These are phyloP conservation scores for Thermophis baileyi DNA, from an alignment of 2,113 vertebrate species.

Conservation along the genomic window DNA sequence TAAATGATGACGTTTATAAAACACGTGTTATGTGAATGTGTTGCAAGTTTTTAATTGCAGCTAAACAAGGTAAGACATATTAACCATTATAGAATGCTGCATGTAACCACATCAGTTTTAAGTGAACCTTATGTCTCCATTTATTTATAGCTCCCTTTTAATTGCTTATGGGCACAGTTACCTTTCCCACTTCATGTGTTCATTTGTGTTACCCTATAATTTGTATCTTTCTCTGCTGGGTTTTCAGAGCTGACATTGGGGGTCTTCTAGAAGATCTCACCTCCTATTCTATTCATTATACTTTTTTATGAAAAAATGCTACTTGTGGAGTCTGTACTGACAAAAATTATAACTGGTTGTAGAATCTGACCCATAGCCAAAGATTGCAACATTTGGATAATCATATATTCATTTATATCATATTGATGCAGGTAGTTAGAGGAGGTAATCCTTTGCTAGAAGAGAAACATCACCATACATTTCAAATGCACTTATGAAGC, in stretches of 20 bases:
- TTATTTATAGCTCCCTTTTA: conserved; percentile 73
- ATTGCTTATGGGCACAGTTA: conserved; percentile 70
- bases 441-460: background rate
- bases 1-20: conserved; percentile 8
- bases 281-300: conserved; percentile 22
- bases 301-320: conserved; percentile 47
- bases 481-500: conserved; percentile 35
- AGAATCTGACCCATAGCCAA: conserved; percentile 4
- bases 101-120: conserved; percentile 66
- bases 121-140: conserved; percentile 65
- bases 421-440: background rate
- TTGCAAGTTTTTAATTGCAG: conserved; percentile 68
- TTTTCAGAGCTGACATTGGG: conserved; percentile 56
- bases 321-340: conserved; percentile 30
- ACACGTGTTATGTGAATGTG: background rate
- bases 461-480: conserved; percentile 2
- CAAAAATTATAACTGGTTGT: background rate
- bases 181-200: conserved; percentile 68
- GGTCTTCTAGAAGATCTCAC: conserved; percentile 43
- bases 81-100: conserved; percentile 72
- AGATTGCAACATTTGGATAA: conserved; percentile 20
- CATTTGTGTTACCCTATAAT: conserved; percentile 70
- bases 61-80: conserved; percentile 72
- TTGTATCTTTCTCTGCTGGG: conserved; percentile 63
- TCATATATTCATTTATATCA: background rate